A percentile compares a stretch with the other conserved stretches of the same genome.
These are phyloP conservation scores for Squalus acanthias DNA, from an alignment of 2,797 vertebrate genomes.

Conservation along the genomic window DNA sequence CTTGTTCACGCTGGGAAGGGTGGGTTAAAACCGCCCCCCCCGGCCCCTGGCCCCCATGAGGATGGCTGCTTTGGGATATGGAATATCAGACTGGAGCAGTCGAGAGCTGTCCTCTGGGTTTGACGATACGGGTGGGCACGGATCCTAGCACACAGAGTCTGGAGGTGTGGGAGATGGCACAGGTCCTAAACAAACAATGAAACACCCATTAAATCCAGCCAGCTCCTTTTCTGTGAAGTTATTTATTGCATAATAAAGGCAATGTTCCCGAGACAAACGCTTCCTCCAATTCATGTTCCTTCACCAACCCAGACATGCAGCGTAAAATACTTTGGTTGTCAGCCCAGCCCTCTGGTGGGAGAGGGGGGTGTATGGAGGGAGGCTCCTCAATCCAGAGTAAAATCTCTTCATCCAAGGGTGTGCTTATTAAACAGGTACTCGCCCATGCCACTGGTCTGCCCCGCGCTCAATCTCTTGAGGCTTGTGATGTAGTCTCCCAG, in stretches of 20 bases:
- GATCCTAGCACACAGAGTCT: no score
- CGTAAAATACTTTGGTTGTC: not conserved
- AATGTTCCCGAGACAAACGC: not conserved
- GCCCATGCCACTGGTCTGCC: not conserved
- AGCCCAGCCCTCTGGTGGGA: no score
- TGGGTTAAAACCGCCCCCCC: no score
- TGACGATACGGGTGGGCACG: not conserved
- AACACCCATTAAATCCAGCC: not conserved
- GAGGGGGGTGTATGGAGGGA: not conserved
- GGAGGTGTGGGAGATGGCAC: not conserved
- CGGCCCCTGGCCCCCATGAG: no score
- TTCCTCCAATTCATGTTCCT: not conserved
- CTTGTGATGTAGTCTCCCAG: not conserved
- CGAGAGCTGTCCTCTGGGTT: no score
- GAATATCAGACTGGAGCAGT: no score
- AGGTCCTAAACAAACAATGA: not conserved
- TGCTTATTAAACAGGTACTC: conserved; percentile 22
- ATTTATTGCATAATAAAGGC: not conserved
- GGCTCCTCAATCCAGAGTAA: no score
- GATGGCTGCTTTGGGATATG: no score
- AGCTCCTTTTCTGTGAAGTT: not conserved
- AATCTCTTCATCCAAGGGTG: not conserved
- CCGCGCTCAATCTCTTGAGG: not conserved
- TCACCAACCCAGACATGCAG: not conserved
- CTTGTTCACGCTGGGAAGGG: no score